Evolutionary conservation across 2,888 invertebrate genomes (phyloP), one percentile per base, ranked within the genome.

Genomic region (Andrena fulva): DNA sequence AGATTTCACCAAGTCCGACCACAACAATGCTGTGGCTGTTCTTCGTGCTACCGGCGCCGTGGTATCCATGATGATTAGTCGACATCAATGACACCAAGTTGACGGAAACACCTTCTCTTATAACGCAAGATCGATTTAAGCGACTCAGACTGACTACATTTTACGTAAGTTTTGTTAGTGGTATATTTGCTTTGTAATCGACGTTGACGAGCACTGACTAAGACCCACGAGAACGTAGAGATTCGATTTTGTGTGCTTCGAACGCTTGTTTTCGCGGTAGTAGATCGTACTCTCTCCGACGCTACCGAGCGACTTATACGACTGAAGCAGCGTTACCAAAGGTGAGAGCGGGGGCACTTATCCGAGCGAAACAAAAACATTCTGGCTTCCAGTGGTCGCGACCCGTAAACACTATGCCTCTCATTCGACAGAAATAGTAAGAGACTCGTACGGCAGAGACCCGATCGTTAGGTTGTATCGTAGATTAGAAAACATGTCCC

Each of bases 1-100:
- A 67, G 96, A 96, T 91, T 95, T 96, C 89, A 95, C 95, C 16
- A 94, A 95, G 84, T 94, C 96, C 89, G 95, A 95, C 89, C 94
- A 95, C 80, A 94, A 95, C 87, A 94, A 94, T 76, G 95, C 95
- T 54, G 95, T 95, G 83, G 94, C 95, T 87, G 94, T 95, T 86
- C 91, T 95, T 66, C 92, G 94, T 75, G 93, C 94, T 68, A 94
- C 94, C 82, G 94, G 94, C 76, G 93, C 94, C 24, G 89, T 92
- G 42, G 93, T 93, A 35, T 91, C 92, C 62, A 93, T 93, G 93
- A 91, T 93, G 92, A 93, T 93, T 71, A 93, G 93, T 84, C 91
- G 93, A 80, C 92, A 93, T 83, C 93, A 92, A 87, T 88, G 81
- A 88, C 76, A 52, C 66, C 73, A 73, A 76, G 33, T 77, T 68